phyloP scores from a whole-genome alignment of 2,113 vertebrate genomes.

The Cyrtonyx montezumae region DNA sequence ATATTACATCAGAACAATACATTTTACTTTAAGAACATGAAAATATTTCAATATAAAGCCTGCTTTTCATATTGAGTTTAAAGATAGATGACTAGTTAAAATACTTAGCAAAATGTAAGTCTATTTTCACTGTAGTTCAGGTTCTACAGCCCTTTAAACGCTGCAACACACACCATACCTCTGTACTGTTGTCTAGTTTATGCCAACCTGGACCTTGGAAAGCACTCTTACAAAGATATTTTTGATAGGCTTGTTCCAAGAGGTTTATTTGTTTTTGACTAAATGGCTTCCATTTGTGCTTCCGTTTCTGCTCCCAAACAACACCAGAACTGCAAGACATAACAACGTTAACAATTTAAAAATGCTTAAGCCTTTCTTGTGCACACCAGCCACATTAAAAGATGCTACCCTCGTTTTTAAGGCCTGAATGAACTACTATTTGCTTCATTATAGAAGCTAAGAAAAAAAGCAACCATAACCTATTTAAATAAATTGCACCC shows the following conservation, averaged over 20 bases:
- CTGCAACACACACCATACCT: conserved; percentile 77
- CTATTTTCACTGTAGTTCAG: neutral
- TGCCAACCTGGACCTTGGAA: conserved; percentile 77
- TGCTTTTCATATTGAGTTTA: neutral
- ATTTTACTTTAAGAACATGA: neutral
- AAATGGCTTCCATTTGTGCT: conserved; percentile 93
- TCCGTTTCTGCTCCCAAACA: conserved; percentile 93
- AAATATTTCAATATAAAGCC: neutral
- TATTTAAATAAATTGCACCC: neutral
- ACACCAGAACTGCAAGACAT: conserved; percentile 87
- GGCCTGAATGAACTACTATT: neutral
- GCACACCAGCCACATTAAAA: neutral
- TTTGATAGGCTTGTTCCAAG: conserved; percentile 90
- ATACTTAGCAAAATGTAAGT: neutral
- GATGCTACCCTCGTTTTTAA: neutral
- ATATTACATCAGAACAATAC: neutral
- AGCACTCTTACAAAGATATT: conserved; percentile 61
- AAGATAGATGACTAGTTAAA: too few relatives aligned
- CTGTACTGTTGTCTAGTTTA: conserved; percentile 85
- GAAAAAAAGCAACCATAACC: neutral
- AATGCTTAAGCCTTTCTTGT: neutral
- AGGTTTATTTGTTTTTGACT: conserved; percentile 91
- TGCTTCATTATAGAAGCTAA: neutral
- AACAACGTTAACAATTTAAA: neutral
- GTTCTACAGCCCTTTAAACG: neutral